Conservation (phyloP, 1,140 invertebrate species). For the Gonatopus flavifemur region DNA sequence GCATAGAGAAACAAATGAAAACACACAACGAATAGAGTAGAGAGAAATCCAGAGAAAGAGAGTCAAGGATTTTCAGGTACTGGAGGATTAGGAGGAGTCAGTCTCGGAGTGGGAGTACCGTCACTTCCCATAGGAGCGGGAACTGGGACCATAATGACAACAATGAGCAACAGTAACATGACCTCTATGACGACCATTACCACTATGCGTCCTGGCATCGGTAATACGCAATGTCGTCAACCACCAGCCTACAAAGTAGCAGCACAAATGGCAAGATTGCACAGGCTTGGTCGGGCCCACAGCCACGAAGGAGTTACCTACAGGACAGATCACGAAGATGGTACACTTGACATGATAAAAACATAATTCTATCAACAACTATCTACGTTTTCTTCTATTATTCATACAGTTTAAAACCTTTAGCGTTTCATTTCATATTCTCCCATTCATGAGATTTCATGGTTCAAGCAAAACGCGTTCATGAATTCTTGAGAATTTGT, state of each 20-base stretch:
- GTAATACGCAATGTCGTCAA: conserved; percentile 55
- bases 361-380: too few relatives aligned
- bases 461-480: too few relatives aligned
- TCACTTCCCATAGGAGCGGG: conserved; percentile 38
- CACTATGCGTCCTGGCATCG: conserved; percentile 36
- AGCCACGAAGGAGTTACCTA: conserved; percentile 82
- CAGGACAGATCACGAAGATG: conserved; percentile 65
- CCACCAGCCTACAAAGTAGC: conserved; percentile 76
- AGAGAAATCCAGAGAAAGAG: conserved; percentile 43
- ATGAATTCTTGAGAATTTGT: too few relatives aligned
- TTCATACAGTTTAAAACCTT: too few relatives aligned
- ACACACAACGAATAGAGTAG: conserved; percentile 13
- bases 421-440: too few relatives aligned
- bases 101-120: conserved; percentile 45
- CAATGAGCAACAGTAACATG: conserved; percentile 20
- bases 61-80: conserved; percentile 58
- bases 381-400: too few relatives aligned
- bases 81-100: conserved; percentile 38
- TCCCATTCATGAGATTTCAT: too few relatives aligned
- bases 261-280: conserved; percentile 76
- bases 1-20: conserved; percentile 9
- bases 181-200: conserved; percentile 24
- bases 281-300: conserved; percentile 78
- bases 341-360: too few relatives aligned
- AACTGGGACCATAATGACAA: conserved; percentile 29